phyloP scores from a whole-genome alignment of 2,797 vertebrate genomes.

The Streptopelia turtur region DNA sequence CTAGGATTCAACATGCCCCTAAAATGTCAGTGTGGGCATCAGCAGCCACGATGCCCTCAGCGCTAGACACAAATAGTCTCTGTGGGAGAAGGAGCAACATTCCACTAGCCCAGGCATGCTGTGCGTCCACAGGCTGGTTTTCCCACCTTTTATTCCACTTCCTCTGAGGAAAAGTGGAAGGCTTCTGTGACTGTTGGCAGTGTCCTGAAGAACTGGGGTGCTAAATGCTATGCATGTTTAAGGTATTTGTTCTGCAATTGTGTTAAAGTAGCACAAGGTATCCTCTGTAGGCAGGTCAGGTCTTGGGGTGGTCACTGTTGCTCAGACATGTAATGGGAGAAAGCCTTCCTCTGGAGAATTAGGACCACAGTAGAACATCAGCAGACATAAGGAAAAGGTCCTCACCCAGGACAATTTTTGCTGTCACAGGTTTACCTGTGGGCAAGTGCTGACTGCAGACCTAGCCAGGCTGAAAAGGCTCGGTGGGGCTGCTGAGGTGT shows the following conservation, averaged over 20 bases:
- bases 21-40: background rate
- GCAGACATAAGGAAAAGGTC: background rate
- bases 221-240: background rate
- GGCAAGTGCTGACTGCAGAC: background rate
- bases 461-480: background rate
- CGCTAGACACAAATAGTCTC: background rate
- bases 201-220: background rate
- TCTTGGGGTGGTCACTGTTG: background rate
- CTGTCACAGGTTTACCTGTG: background rate
- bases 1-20: background rate
- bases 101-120: rapidly evolving
- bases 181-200: background rate
- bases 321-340: background rate
- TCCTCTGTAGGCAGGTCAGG: background rate
- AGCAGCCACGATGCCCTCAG: background rate
- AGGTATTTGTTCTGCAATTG: background rate
- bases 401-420: background rate
- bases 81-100: background rate
- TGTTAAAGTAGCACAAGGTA: background rate
- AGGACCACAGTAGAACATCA: background rate
- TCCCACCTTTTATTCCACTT: background rate
- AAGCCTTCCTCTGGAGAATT: background rate
- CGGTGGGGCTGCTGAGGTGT: background rate
- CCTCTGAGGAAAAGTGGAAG: background rate
- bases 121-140: background rate